Conservation (phyloP, 2,797 vertebrate genomes). For the Acanthurus tractus region DNA sequence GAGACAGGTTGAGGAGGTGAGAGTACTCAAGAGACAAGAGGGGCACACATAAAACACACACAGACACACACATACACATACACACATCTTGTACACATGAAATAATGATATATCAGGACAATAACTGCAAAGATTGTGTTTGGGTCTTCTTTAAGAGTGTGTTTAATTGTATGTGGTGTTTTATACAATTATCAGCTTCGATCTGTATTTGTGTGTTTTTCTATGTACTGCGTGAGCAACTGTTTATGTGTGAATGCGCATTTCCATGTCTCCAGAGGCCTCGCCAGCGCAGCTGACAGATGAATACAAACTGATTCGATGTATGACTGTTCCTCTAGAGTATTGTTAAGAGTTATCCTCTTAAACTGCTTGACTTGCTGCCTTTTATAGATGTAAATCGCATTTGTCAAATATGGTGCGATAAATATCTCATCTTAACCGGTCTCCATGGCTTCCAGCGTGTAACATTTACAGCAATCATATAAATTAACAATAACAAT, state of each 20-base stretch:
- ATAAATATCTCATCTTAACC: conserved; percentile 37
- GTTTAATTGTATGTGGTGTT: conserved; percentile 14
- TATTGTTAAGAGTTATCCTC: conserved; percentile 60
- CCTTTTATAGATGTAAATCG: conserved; percentile 56
- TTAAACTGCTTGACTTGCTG: conserved; percentile 57
- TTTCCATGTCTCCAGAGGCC: conserved; percentile 39
- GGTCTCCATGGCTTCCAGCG: conserved; percentile 41
- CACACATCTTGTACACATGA: conserved; percentile 34
- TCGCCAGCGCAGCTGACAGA: conserved; percentile 48
- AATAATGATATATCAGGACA: conserved; percentile 40
- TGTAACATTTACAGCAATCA: conserved; percentile 52
- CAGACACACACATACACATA: conserved; percentile 32
- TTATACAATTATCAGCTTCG: not conserved
- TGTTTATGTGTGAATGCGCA: conserved; percentile 25
- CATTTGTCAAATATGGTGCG: conserved; percentile 54
- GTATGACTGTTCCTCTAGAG: conserved; percentile 59
- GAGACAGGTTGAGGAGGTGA: conserved; percentile 68
- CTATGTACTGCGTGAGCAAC: not conserved
- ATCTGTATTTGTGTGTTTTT: not conserved
- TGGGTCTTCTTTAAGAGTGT: conserved; percentile 7
- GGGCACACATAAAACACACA: conserved; percentile 31
- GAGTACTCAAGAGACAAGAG: conserved; percentile 58
- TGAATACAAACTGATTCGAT: conserved; percentile 57
- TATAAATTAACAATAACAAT: conserved; percentile 43
- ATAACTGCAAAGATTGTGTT: conserved; percentile 1